Base-by-base conservation (phyloP, 2,113 vertebrate species). In the Nycticryphes semicollaris region DNA sequence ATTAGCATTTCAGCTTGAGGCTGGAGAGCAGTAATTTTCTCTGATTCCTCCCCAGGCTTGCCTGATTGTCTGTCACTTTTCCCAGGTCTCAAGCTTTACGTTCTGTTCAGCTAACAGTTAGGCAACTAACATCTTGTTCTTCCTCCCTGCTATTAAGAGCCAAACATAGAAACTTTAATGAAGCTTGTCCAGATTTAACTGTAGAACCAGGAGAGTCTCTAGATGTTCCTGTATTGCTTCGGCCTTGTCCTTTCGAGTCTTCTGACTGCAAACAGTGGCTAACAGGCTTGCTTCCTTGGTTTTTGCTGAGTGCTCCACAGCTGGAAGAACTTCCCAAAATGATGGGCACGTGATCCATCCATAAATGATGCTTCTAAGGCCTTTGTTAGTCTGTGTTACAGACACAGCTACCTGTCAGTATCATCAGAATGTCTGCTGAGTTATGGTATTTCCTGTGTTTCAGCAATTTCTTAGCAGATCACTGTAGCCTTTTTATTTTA, bases 1-100 rank as follows among this genome's bases (percentile, higher is more conserved):
- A 95, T 96, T 97, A 97, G 45, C 63, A 59, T 97, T 97, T 97
- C 84, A 88, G 3, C 80, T 97, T 96, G 87, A 97, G 43, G 28
- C 25, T 66, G 27, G 56, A 92, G 80, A 77, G 37, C 66, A 91
- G 39, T 93, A 95, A 95, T 97, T 97, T 96, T 93, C 78, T 95
- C 43, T 69, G 73, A 39, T 89, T 94, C 63, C 75, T 75, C 33
- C 27, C 50, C 20, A 63, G 73, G 54, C 89, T 94, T 95, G 90
- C 57, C 59, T 24, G 25, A 53, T n/a, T 47, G 35, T 89, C 35
- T 97, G 75, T 93, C 60, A 86, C 62, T 97, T 97, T 83, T 94
- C 63, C 25, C 14, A 87, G 47, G 54, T 97, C 92, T 81, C 59
- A 85, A 80, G 93, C 50, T 90, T 93, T 57, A 22, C 47, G 41